Percentiles rank a stretch among this genome's conserved stretches.
phyloP scores from a whole-genome alignment of 2,797 vertebrate species.

The Lutjanus argentimaculatus region DNA sequence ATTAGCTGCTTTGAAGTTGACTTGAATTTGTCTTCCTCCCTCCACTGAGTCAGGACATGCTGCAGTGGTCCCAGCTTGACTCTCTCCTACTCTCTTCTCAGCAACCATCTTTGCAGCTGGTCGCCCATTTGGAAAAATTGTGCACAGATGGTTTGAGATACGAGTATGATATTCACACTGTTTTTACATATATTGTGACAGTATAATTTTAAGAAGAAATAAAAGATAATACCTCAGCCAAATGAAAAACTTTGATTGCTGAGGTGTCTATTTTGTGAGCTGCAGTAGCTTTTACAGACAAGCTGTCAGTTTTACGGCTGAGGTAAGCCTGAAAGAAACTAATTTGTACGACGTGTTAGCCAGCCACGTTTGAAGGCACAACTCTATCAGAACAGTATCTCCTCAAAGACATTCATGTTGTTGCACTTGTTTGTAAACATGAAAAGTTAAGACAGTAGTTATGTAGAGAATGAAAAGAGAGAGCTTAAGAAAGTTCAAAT shows the following conservation, averaged over 20 bases:
- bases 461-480: conserved; percentile 9
- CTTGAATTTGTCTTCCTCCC: conserved; percentile 69
- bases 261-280: background rate
- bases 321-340: background rate
- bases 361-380: background rate
- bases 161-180: conserved; percentile 25
- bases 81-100: conserved; percentile 43
- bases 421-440: conserved; percentile 9
- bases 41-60: conserved; percentile 64
- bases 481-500: conserved; percentile 16
- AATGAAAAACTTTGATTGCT: background rate
- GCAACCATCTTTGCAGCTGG: conserved; percentile 60
- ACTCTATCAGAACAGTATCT: conserved; percentile 6
- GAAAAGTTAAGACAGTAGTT: conserved; percentile 10
- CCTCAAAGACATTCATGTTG: conserved; percentile 17
- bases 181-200: conserved; percentile 32
- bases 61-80: conserved; percentile 67
- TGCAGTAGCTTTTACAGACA: background rate
- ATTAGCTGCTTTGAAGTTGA: conserved; percentile 75
- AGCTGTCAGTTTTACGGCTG: background rate
- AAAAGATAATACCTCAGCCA: conserved; percentile 7
- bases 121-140: conserved; percentile 55
- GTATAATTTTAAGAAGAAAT: conserved; percentile 12
- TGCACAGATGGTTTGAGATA: conserved; percentile 64
- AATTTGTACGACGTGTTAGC: background rate